phyloP scores from a whole-genome alignment of 2,888 invertebrate species.

The Drosophila antonietae region DNA sequence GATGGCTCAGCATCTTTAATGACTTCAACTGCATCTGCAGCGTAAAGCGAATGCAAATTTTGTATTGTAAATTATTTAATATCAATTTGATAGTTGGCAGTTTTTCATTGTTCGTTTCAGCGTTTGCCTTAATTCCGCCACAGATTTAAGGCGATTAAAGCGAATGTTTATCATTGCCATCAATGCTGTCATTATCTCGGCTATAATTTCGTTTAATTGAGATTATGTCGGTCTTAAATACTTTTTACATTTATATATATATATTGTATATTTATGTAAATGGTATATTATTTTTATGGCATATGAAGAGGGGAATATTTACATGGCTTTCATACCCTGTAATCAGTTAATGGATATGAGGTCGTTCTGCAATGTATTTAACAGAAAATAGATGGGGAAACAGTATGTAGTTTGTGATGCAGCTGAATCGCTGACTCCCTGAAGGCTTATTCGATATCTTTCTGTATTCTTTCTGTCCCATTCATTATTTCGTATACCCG shows the following conservation, averaged over 20 bases:
- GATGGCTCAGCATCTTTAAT: slow-evolving; percentile 29
- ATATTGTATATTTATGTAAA: background rate
- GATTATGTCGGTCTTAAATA: slow-evolving; percentile 43
- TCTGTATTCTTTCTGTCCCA: too few relatives aligned
- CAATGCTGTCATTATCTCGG: background rate
- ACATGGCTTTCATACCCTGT: background rate
- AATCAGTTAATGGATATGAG: background rate
- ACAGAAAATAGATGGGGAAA: background rate
- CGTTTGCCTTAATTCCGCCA: background rate
- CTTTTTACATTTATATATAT: slow-evolving; percentile 35
- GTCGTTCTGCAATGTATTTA: background rate
- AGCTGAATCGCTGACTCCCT: background rate
- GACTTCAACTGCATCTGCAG: background rate
- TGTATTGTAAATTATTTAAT: slow-evolving; percentile 5
- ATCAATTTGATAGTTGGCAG: slow-evolving; percentile 1
- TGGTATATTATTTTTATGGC: background rate
- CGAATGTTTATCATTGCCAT: background rate
- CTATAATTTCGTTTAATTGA: background rate
- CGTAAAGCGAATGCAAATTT: slow-evolving; percentile 4
- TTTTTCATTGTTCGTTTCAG: background rate
- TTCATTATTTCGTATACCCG: too few relatives aligned
- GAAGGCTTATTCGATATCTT: too few relatives aligned
- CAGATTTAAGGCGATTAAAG: slow-evolving; percentile 6
- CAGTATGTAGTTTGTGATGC: background rate
- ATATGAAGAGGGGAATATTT: background rate